Evolutionary conservation across 2,113 vertebrate species (phyloP).

Genomic region (Corythornis madagascariensis): DNA sequence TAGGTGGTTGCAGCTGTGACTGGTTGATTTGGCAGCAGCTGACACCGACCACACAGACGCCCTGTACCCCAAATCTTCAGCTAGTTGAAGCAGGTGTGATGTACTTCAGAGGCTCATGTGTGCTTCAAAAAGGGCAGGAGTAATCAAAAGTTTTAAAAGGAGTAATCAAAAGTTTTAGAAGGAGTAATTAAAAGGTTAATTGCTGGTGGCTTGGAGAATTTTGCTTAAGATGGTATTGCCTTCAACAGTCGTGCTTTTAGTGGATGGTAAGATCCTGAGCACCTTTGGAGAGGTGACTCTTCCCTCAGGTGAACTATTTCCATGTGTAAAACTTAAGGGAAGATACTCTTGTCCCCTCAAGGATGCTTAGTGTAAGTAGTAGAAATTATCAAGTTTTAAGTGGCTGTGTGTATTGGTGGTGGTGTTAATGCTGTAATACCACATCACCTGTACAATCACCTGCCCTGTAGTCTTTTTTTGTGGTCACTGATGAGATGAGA

Average conservation of each 20-base stretch:
- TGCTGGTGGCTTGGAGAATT: not conserved
- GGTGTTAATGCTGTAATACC: not conserved
- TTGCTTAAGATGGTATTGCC: not conserved
- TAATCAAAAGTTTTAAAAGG: not conserved
- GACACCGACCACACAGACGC: too few relatives aligned
- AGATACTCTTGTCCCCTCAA: not conserved
- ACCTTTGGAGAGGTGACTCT: not conserved
- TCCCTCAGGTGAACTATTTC: not conserved
- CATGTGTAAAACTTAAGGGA: not conserved
- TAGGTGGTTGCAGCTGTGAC: fast-evolving
- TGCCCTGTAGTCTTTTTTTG: not conserved
- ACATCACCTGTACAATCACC: too few relatives aligned
- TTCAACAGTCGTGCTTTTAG: not conserved
- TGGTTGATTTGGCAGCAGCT: not conserved
- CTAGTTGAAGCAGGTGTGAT: not conserved
- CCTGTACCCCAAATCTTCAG: not conserved
- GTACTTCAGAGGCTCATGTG: not conserved
- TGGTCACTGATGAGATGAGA: not conserved
- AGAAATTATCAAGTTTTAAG: not conserved
- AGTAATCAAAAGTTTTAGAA: not conserved
- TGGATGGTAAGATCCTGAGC: not conserved
- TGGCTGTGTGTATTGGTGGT: fast-evolving
- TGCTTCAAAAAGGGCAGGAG: not conserved
- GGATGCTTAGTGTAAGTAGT: not conserved
- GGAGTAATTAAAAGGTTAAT: not conserved